phyloP scores from a whole-genome alignment of 2,113 vertebrate genomes.

The Tor tambroides region DNA sequence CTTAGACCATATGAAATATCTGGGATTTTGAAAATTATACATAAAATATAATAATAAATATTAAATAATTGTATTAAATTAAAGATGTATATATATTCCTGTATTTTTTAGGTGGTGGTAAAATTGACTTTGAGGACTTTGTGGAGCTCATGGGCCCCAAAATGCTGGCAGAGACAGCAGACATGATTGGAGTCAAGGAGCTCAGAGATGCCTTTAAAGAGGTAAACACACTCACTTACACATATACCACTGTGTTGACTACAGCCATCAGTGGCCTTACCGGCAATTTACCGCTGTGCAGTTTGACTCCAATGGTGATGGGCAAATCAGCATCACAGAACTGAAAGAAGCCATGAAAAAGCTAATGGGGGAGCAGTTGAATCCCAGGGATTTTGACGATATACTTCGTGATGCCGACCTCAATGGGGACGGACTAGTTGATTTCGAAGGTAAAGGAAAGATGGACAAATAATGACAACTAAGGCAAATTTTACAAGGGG shows the following conservation, averaged over 20 bases:
- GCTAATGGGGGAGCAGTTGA: slow-evolving; percentile 90
- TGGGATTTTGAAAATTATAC: neutral
- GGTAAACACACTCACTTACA: slow-evolving; percentile 69
- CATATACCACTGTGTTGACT: neutral
- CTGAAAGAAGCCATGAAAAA: slow-evolving; percentile 85
- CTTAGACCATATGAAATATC: neutral
- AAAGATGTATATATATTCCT: neutral
- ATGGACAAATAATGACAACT: neutral
- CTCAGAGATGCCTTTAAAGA: slow-evolving; percentile 86
- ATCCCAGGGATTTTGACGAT: slow-evolving; percentile 87
- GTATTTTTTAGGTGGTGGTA: slow-evolving; percentile 81
- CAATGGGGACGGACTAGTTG: slow-evolving; percentile 89
- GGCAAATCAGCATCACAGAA: slow-evolving; percentile 86
- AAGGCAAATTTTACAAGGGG: neutral
- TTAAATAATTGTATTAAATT: neutral
- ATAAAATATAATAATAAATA: neutral
- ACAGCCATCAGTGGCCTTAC: neutral
- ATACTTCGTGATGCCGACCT: slow-evolving; percentile 90
- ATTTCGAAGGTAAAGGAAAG: slow-evolving; percentile 86
- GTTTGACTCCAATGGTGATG: slow-evolving; percentile 93
- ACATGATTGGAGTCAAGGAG: slow-evolving; percentile 91
- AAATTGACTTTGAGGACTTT: slow-evolving; percentile 88
- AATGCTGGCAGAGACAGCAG: slow-evolving; percentile 90
- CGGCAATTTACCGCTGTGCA: slow-evolving; percentile 59
- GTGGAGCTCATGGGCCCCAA: slow-evolving; percentile 94